phyloP scores from a whole-genome alignment of 2,888 invertebrate species.

The Eueremaeus valkanovi region DNA sequence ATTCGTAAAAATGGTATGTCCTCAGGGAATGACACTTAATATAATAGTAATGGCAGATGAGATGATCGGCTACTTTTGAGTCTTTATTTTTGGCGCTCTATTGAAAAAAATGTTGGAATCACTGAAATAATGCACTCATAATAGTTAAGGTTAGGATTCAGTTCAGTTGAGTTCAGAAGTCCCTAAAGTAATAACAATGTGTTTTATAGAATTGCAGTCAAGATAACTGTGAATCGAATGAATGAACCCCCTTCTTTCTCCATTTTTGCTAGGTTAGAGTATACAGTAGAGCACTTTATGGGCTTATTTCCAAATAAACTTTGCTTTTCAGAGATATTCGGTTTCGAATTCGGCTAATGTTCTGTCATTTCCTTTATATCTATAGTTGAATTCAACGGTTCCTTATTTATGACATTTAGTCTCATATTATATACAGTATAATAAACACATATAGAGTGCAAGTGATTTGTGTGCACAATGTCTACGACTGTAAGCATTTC shows the following conservation, averaged over 20 bases:
- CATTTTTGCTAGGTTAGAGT: not conserved
- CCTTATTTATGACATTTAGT: slow-evolving; percentile 31
- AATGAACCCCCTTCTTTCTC: not conserved
- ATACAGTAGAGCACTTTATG: not conserved
- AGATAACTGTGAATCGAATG: not conserved
- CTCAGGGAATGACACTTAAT: slow-evolving; percentile 22
- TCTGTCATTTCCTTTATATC: slow-evolving; percentile 32
- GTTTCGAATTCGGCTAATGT: slow-evolving; percentile 8
- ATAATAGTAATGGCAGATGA: slow-evolving; percentile 12
- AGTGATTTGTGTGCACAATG: slow-evolving; percentile 1
- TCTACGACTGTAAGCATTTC: not conserved
- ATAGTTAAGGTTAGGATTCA: not conserved
- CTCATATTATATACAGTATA: slow-evolving; percentile 31
- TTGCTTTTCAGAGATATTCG: slow-evolving; percentile 15
- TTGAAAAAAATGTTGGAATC: not conserved
- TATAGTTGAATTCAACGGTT: not conserved
- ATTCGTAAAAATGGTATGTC: not conserved
- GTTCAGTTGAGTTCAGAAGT: not conserved
- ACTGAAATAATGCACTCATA: slow-evolving; percentile 4
- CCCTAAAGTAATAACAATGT: slow-evolving; percentile 31
- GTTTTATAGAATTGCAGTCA: not conserved
- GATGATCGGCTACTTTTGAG: slow-evolving; percentile 4
- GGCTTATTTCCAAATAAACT: not conserved
- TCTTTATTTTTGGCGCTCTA: not conserved
- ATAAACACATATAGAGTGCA: slow-evolving; percentile 18